Conservation (phyloP, 2,113 vertebrate genomes). For the Ranitomeya imitator region DNA sequence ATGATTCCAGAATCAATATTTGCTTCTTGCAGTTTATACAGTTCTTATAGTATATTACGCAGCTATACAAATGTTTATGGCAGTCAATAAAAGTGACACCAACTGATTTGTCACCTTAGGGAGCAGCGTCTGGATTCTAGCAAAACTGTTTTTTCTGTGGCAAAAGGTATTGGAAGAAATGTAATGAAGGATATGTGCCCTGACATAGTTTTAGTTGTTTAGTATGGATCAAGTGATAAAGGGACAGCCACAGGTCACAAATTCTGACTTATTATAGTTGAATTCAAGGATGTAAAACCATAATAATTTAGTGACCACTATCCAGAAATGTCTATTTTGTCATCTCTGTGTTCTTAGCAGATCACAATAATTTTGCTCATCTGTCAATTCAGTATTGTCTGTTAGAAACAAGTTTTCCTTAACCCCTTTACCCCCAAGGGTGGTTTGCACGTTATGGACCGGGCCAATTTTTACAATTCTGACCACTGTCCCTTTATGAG, state of each 20-base stretch:
- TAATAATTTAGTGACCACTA: not conserved
- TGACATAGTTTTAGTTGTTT: not conserved
- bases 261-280: not conserved
- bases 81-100: not conserved
- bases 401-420: not conserved
- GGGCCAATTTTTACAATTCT: too few species aligned
- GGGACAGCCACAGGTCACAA: not conserved
- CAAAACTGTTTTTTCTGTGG: not conserved
- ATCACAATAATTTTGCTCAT: not conserved
- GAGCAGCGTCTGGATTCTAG: not conserved
- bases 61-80: conserved; percentile 1
- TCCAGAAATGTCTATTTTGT: not conserved
- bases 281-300: not conserved
- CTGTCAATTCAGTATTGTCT: not conserved
- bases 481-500: too few species aligned
- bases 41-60: not conserved
- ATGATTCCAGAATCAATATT: not conserved
- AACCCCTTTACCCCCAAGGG: not conserved
- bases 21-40: not conserved
- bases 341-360: not conserved
- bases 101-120: not conserved
- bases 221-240: not conserved
- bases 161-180: not conserved
- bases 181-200: not conserved
- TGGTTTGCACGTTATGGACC: too few species aligned